Conservation (phyloP, 2,888 invertebrate genomes). For the Mechanitis mazaeus region DNA sequence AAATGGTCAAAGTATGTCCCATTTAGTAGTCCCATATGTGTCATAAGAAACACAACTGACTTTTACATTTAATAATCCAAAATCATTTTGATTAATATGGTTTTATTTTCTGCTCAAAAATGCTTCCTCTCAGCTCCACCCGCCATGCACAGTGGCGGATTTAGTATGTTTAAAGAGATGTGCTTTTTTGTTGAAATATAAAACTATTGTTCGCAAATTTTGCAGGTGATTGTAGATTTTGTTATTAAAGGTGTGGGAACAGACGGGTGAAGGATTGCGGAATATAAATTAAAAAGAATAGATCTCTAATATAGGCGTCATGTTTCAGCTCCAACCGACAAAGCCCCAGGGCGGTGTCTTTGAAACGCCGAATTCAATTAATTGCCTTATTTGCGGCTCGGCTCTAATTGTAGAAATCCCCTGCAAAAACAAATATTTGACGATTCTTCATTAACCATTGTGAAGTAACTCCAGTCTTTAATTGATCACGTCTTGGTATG, state of each 20-base stretch:
- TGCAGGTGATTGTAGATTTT: slow-evolving; percentile 38
- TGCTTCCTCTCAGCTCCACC: too few relatives aligned
- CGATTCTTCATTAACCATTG: slow-evolving; percentile 68
- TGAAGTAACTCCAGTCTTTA: slow-evolving; percentile 58
- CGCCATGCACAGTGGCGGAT: too few relatives aligned
- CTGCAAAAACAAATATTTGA: slow-evolving; percentile 74
- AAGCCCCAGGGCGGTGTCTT: slow-evolving; percentile 64
- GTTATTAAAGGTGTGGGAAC: slow-evolving; percentile 45
- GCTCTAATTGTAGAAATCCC: slow-evolving; percentile 61
- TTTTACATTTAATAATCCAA: too few relatives aligned
- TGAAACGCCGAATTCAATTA: slow-evolving; percentile 75
- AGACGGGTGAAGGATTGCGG: slow-evolving; percentile 42
- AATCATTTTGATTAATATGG: too few relatives aligned
- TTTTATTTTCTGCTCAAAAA: too few relatives aligned
- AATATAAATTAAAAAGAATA: slow-evolving; percentile 32
- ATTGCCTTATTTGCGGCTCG: slow-evolving; percentile 70
- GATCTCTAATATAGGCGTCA: slow-evolving; percentile 58
- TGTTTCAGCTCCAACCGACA: slow-evolving; percentile 61
- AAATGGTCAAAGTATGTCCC: too few relatives aligned
- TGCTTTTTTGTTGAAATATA: slow-evolving; percentile 40
- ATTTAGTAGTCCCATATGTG: too few relatives aligned
- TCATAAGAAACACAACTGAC: too few relatives aligned
- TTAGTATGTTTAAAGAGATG: slow-evolving; percentile 12
- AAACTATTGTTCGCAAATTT: slow-evolving; percentile 37
- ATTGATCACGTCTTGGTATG: slow-evolving; percentile 30